A percentile compares a stretch with the other conserved stretches of the same genome.
phyloP scores from a whole-genome alignment of 2,113 vertebrate genomes.

The Microtus oregoni region DNA sequence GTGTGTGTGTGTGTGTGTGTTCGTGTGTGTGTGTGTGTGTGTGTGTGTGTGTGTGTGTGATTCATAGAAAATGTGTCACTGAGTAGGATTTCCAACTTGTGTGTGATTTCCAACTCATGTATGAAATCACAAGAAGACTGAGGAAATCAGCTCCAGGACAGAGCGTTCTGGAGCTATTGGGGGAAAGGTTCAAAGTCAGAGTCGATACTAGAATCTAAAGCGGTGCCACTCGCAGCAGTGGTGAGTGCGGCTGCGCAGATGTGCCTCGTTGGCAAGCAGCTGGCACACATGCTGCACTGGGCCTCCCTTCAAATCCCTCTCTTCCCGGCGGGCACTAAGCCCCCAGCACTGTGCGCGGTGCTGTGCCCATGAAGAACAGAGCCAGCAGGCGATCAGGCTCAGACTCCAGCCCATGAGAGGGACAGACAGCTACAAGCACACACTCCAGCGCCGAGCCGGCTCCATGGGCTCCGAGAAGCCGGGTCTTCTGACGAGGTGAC shows the following conservation, averaged over 20 bases:
- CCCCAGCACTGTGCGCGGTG: too few relatives aligned
- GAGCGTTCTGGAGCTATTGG: neutral
- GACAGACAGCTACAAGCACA: neutral
- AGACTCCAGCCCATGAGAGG: neutral
- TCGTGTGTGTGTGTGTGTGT: too few relatives aligned
- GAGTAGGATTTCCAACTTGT: neutral
- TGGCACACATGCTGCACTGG: neutral
- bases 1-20: too few relatives aligned
- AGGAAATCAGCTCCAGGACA: neutral
- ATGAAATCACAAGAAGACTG: neutral
- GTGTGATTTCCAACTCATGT: neutral
- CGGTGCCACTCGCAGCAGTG: rapidly evolving
- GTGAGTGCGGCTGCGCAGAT: rapidly evolving
- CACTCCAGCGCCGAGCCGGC: too few relatives aligned
- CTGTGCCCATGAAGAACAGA: neutral
- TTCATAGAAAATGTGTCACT: too few relatives aligned
- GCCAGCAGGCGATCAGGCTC: neutral
- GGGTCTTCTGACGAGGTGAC: neutral
- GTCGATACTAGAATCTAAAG: too few relatives aligned
- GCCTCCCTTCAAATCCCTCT: neutral
- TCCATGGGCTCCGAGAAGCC: neutral
- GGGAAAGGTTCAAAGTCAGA: neutral
- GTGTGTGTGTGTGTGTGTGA: too few relatives aligned
- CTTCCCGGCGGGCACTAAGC: neutral
- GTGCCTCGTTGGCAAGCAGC: too few relatives aligned